Base-by-base conservation (phyloP, 2,113 vertebrate genomes). In the Salminus brasiliensis region DNA sequence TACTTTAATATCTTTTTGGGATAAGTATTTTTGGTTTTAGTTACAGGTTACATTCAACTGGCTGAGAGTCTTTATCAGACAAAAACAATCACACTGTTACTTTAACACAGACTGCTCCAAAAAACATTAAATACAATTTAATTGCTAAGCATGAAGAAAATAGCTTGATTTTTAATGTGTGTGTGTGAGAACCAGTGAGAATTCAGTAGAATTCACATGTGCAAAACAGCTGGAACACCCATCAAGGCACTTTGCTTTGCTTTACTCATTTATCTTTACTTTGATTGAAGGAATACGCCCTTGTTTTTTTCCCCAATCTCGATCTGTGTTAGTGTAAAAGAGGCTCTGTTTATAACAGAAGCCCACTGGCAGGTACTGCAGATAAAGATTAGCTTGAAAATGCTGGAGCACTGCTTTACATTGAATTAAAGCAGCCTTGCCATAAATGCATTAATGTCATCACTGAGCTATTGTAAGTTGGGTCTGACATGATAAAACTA, bases 241-340 rank as follows among this genome's bases (percentile, higher is more conserved):
- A 49, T 81, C 79, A 85, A 89, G 79, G 85, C 85, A 87, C 81
- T 88, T 84, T n/a, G 34, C 72, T 65, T 65, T n/a, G n/a, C n/a
- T 70, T 41, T 23, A 4, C 47, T 49, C 15, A 16, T 18, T 49
- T 21, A 21, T 25, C 3, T 55, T 23, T 9, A 25, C 52, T 52
- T n/a, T 10, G 49, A 53, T 53, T 53, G 47, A 55, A 25, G n/a
- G 23, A 25, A 23, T 55, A 55, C 8, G 23, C 23, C 47, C 18
- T 1, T 21, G 18, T n/a, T n/a, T 25, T 55, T 55, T n/a, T 10
- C 9, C 11, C 23, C 25, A 55, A 23, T 55, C 52, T 49, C 47
- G 6, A 45, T 45, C 12, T 21, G 2, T 49, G 16, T 55, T 55
- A 23, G 23, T 5, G 12, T 9, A 55, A n/a, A 55, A 55, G 25